Evolutionary conservation across 1,140 invertebrate species (phyloP), one percentile per base, ranked within the genome.

Genomic region (Sitobion miscanthi): DNA sequence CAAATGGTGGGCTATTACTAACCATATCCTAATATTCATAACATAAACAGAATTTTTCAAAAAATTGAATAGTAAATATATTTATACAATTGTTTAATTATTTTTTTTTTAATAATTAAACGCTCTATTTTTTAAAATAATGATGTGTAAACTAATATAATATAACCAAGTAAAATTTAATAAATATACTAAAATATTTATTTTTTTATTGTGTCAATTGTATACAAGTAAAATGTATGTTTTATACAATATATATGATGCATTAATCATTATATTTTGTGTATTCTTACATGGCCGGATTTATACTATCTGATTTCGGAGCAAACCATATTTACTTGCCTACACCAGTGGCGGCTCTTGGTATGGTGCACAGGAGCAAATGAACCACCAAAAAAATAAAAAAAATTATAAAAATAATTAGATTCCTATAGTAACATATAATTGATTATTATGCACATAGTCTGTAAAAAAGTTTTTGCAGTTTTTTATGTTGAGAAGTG

Each of bases 1-100:
- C 91, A 85, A 93, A 93, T 54, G 25, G 21, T 86, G 77, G 35
- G 42, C 91, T 86, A 54, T 93, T 52, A 42, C 17, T 45, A 20
- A 93, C 47, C 49, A 85, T n/a, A 57, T 85, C 82, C 91, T 93
- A 54, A 82, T 42, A 91, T 35, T 54, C 35, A 83, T 21, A 83
- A 57, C 1, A 38, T 35, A 54, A 54, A 54, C 52, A 54, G 20
- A 54, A 54, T 54, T 23, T 54, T 21, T 21, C 2, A 54, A 54
- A 54, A 54, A 54, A 54, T 54, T 54, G 20, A 54, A 54, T 54
- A 54, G 4, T 7, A 21, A 54, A 54, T 54, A 54, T 52, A 52
- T 52, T 52, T 6, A 52, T 21, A 88, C 20, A 49, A 49, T 23
- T 23, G 35, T 38, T 42, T 42, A 42, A 57, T 57, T 57, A 9